Evolutionary conservation across 2,888 invertebrate genomes (phyloP), one percentile per base, ranked within the genome.

Genomic region (Agyllia agylla): DNA sequence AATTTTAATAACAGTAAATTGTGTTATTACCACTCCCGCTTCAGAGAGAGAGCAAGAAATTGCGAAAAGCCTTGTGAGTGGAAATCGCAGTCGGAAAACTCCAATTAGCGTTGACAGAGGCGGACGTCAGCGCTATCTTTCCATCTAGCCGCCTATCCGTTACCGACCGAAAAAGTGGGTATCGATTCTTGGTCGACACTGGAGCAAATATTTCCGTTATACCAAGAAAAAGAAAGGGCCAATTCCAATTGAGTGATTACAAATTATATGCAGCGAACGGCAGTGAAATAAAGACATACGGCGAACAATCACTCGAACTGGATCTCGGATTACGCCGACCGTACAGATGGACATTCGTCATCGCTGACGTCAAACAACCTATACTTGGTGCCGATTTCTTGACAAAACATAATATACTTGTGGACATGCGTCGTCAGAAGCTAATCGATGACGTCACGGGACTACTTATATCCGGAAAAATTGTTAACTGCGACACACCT

Each of bases 331-430:
- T 89, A 27, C 89, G 91, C 15, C 31, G 89, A 11, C 80, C 87
- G n/a, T 89, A 80, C 38, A 20, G 27, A 15, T 91, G 91, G 88
- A 81, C 38, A 6, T 89, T 91, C 70, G 35, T 89, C 3, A 35
- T 90, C 3, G 90, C 88, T 3, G 87, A 88, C 24, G 89, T 90
- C 1, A 86, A 86, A 30, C 86, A 86, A 38, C 90, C 91, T 9
- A 91, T 91, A 38, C 31, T 91, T 33, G 87, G 89, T 8, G 87
- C 89, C 0, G 91, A 91, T 85, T 91, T 92, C 81, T 70, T 89
- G 27, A 78, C 49, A 11, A 57, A 91, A 42, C 84, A 89, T 77
- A 84, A 84, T 30, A 31, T 92, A 11, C 75, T 90, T 24, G 89
- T 90, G 0, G 87, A 92, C 64, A 2, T 92, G 17, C 73, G 64